Percentiles rank a stretch among this genome's conserved stretches.
Evolutionary conservation across 1,140 invertebrate species (phyloP).

Genomic region (Anastrepha obliqua): DNA sequence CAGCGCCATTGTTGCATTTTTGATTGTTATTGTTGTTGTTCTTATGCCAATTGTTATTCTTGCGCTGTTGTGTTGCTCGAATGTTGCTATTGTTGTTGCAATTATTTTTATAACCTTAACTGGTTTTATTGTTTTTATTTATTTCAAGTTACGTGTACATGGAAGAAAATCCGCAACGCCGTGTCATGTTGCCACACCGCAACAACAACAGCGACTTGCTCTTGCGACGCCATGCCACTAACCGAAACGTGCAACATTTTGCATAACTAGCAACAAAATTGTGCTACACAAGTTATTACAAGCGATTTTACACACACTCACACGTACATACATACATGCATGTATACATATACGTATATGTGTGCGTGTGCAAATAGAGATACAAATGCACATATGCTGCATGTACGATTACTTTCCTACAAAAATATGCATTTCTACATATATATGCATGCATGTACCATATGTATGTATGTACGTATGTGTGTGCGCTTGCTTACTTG

Average conservation of each 20-base stretch:
- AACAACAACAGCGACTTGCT: neutral
- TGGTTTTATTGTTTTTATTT: slow-evolving; percentile 8
- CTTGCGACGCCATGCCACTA: too few species aligned
- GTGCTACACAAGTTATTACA: neutral
- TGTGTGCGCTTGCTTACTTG: neutral
- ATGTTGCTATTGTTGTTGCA: neutral
- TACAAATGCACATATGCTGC: neutral
- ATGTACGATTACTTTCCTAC: neutral
- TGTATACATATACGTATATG: neutral
- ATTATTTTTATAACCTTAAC: slow-evolving; percentile 16
- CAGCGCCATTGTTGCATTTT: neutral
- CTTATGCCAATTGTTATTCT: neutral
- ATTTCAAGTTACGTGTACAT: neutral
- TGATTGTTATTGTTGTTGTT: neutral
- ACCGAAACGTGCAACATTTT: neutral
- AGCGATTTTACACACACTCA: neutral
- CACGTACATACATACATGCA: neutral
- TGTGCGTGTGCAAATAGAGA: neutral
- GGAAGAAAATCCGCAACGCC: neutral
- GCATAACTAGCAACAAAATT: slow-evolving; percentile 11
- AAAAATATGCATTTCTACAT: neutral
- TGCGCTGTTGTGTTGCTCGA: neutral
- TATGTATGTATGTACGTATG: neutral
- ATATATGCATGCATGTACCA: neutral
- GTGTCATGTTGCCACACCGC: slow-evolving; percentile 21